Evolutionary conservation across 2,888 invertebrate species (phyloP).

Genomic region (Hydriomena furcata): DNA sequence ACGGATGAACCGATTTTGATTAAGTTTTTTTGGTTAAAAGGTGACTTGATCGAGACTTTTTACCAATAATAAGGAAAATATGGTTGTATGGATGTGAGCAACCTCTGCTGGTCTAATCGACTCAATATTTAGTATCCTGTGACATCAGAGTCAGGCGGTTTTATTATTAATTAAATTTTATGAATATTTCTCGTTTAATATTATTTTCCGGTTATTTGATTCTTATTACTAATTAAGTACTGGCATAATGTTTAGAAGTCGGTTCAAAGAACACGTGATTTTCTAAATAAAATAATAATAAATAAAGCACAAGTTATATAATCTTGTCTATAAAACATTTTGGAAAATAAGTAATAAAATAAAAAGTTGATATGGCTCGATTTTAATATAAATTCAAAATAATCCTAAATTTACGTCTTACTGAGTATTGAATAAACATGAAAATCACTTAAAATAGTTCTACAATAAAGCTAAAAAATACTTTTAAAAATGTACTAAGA

Average conservation of each 20-base stretch:
- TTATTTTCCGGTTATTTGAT: background rate
- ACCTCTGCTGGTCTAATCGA: too few species aligned
- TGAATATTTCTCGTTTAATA: background rate
- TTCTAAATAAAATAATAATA: constrained; percentile 16
- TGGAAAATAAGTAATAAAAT: background rate
- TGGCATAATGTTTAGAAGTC: constrained; percentile 45
- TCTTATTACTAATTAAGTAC: constrained; percentile 67
- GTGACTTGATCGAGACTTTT: too few species aligned
- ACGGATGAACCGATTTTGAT: too few species aligned
- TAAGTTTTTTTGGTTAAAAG: too few species aligned
- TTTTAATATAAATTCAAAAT: constrained; percentile 22
- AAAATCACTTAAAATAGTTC: constrained; percentile 39
- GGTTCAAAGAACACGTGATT: too few species aligned
- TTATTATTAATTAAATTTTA: too few species aligned
- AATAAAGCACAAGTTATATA: background rate
- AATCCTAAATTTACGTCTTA: constrained; percentile 22
- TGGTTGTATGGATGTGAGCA: too few species aligned
- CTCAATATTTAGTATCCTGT: too few species aligned
- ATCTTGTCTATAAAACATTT: background rate
- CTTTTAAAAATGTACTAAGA: constrained; percentile 43
- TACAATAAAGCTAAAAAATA: constrained; percentile 45
- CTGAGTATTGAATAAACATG: constrained; percentile 38
- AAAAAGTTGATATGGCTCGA: constrained; percentile 31
- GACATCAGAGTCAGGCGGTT: too few species aligned
- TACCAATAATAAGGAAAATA: too few species aligned